A percentile compares a stretch with the other conserved stretches of the same genome.
phyloP scores from a whole-genome alignment of 2,113 vertebrate genomes.

The Carassius auratus region DNA sequence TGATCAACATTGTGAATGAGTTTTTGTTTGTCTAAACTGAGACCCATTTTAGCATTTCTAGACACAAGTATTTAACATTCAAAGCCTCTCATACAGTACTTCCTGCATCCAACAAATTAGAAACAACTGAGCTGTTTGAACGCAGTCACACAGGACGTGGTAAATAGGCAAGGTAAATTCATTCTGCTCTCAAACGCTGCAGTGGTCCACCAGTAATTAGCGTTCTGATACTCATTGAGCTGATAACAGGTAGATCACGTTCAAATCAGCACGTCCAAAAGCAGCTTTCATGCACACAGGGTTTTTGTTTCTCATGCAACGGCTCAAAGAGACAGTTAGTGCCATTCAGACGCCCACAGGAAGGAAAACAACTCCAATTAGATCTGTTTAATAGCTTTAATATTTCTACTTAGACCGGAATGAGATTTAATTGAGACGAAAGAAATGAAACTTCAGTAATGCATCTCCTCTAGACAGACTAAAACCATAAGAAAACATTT shows the following conservation, averaged over 20 bases:
- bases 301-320: not conserved
- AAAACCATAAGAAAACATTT: too few relatives aligned
- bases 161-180: not conserved
- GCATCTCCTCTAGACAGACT: too few relatives aligned
- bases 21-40: not conserved
- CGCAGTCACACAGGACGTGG: not conserved
- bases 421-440: not conserved
- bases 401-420: not conserved
- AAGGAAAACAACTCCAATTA: not conserved
- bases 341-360: not conserved
- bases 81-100: not conserved
- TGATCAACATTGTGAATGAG: not conserved
- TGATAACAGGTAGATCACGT: slow-evolving; percentile 24
- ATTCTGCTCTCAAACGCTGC: slow-evolving; percentile 20
- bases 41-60: not conserved
- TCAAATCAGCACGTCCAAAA: not conserved
- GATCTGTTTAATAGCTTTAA: not conserved
- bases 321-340: not conserved
- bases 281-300: not conserved
- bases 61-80: not conserved
- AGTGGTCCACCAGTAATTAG: slow-evolving; percentile 36
- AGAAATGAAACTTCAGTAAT: too few relatives aligned
- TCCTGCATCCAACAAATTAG: not conserved
- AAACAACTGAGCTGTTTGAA: not conserved
- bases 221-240: slow-evolving; percentile 19